Evolutionary conservation across 2,888 invertebrate species (phyloP).

Genomic region (Trichopria drosophilae): DNA sequence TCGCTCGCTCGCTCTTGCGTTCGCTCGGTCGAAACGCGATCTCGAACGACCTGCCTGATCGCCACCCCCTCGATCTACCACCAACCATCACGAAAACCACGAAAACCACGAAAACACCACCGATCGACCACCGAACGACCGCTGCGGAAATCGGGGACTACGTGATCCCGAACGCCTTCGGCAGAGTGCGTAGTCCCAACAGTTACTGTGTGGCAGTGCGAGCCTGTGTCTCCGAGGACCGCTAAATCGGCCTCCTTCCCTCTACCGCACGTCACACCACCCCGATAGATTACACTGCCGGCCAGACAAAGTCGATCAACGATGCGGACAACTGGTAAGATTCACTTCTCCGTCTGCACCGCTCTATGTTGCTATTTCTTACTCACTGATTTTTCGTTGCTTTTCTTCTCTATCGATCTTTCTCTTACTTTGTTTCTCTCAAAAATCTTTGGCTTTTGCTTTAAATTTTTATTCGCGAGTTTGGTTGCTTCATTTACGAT

Average conservation of each 20-base stretch:
- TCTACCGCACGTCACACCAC: slow-evolving; percentile 57
- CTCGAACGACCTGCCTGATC: slow-evolving; percentile 39
- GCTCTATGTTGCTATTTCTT: slow-evolving; percentile 39
- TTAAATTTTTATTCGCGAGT: too few species aligned
- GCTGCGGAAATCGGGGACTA: slow-evolving; percentile 38
- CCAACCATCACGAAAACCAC: slow-evolving; percentile 41
- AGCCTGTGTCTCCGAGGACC: slow-evolving; percentile 59
- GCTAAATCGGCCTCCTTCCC: slow-evolving; percentile 57
- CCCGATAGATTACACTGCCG: slow-evolving; percentile 55
- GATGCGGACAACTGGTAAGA: slow-evolving; percentile 54
- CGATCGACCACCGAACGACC: slow-evolving; percentile 35
- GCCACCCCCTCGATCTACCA: slow-evolving; percentile 34
- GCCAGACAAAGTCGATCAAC: slow-evolving; percentile 51
- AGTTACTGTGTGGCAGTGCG: slow-evolving; percentile 58
- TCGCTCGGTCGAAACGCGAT: slow-evolving; percentile 54
- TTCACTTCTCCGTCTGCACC: slow-evolving; percentile 38
- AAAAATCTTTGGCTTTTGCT: too few species aligned
- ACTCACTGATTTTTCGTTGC: slow-evolving; percentile 35
- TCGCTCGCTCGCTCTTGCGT: slow-evolving; percentile 35
- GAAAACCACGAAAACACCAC: slow-evolving; percentile 41
- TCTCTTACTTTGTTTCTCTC: slow-evolving; percentile 27
- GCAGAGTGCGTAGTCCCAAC: slow-evolving; percentile 58
- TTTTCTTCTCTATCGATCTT: slow-evolving; percentile 38
- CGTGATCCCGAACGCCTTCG: slow-evolving; percentile 20
- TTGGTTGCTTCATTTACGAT: too few species aligned